Conservation (phyloP, 2,888 invertebrate species). For the Pyrrhia umbra region DNA sequence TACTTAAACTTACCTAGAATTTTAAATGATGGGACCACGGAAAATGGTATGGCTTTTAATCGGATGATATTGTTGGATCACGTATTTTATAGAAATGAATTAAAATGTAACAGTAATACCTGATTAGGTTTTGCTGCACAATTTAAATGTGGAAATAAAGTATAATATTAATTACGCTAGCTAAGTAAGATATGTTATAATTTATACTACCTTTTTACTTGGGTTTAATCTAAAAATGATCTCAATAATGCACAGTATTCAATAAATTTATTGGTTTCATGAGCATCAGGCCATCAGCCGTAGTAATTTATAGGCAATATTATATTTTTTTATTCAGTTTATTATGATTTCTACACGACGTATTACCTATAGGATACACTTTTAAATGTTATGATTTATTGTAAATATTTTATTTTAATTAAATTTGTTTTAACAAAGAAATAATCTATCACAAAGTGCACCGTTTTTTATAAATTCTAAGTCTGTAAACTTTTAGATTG, state of each 20-base stretch:
- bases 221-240: slow-evolving; percentile 74
- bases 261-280: slow-evolving; percentile 64
- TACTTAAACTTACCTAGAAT: too few species aligned
- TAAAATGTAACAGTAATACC: slow-evolving; percentile 18
- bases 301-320: slow-evolving; percentile 54
- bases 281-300: slow-evolving; percentile 45
- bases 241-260: slow-evolving; percentile 84
- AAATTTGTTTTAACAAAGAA: slow-evolving; percentile 20
- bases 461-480: slow-evolving; percentile 40
- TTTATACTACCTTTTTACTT: slow-evolving; percentile 25
- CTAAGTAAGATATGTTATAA: not conserved
- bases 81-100: slow-evolving; percentile 12
- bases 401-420: slow-evolving; percentile 24
- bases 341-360: too few species aligned
- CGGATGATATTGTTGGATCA: not conserved
- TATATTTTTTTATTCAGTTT: slow-evolving; percentile 41
- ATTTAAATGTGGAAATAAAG: slow-evolving; percentile 24
- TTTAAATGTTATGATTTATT: slow-evolving; percentile 30
- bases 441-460: slow-evolving; percentile 41
- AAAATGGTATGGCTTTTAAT: slow-evolving; percentile 18
- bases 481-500: slow-evolving; percentile 47
- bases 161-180: slow-evolving; percentile 10
- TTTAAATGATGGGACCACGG: slow-evolving; percentile 35
- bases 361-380: too few species aligned
- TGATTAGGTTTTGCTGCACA: slow-evolving; percentile 24